Evolutionary conservation across 2,113 vertebrate genomes (phyloP), one percentile per base, ranked within the genome.

Genomic region (Ariopsis seemanni): DNA sequence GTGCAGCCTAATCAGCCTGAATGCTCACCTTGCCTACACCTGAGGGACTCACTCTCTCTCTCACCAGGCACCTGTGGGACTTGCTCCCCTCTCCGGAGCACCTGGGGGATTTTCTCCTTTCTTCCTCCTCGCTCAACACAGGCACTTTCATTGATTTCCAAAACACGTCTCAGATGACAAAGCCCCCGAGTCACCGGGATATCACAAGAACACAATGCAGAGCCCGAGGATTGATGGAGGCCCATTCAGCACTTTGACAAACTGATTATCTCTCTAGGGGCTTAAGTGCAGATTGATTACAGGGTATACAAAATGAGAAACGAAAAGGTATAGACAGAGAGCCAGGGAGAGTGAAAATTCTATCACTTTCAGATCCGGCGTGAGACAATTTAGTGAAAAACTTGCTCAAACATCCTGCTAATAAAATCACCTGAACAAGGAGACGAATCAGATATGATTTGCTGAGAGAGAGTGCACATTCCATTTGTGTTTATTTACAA

Each of bases 241-340:
- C 83, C 86, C 85, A 91, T 92, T 92, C 89, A 92, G 71, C n/a
- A 52, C 83, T 91, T 90, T 91, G 91, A 92, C 90, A 92, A 92
- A 91, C 90, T 91, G 90, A 92, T 92, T 92, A 91, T 91, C 92
- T 91, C 89, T 86, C 84, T 74, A 77, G 88, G 87, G 88, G 90
- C 89, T 89, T 89, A 90, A 91, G 90, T 88, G 88, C 83, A 42
- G 87, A 90, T 92, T 89, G 88, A 92, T 92, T 90, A 87, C 84
- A 71, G 63, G 58, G 63, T 89, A 90, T 87, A 90, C 88, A 91
- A 89, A 84, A 72, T 17, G 55, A 50, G 57, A 77, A 82, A 57
- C 55, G 42, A 10, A 82, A 84, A 85, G 69, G 71, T 82, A 84
- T 67, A n/a, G 30, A 22, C 55, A 52, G 7, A 52, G 7, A 75